These are phyloP conservation scores for Scylla paramamosain DNA, from an alignment of 1,140 invertebrate species.

Conservation along the genomic window DNA sequence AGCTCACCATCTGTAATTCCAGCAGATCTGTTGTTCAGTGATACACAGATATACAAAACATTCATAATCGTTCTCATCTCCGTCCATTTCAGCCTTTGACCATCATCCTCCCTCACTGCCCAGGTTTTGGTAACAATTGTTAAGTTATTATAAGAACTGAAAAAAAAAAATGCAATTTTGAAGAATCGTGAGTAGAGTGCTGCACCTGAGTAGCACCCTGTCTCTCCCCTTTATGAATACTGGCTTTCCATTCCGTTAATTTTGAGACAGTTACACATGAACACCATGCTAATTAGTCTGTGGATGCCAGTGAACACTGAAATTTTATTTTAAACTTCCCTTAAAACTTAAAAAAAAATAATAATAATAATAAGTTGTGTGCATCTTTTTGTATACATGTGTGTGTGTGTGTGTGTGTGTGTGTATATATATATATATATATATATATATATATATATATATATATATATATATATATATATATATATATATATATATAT, in stretches of 20 bases:
- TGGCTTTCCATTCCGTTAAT: neutral
- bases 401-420: conserved; percentile 30
- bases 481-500: conserved; percentile 53
- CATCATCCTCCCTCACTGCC: too few species aligned
- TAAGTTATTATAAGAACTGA: conserved; percentile 24
- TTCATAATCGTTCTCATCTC: too few species aligned
- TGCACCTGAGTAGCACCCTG: conserved; percentile 48
- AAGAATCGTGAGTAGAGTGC: conserved; percentile 51
- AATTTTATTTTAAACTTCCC: neutral
- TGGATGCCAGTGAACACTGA: neutral
- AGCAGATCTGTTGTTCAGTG: too few species aligned
- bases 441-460: conserved; percentile 56
- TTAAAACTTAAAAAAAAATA: neutral
- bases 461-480: conserved; percentile 58
- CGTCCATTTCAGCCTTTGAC: too few species aligned
- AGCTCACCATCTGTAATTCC: too few species aligned
- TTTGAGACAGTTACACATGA: neutral
- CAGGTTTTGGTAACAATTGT: too few species aligned
- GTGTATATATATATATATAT: conserved; percentile 56
- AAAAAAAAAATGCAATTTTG: neutral
- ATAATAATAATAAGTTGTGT: neutral
- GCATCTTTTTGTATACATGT: conserved; percentile 19
- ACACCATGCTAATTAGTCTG: neutral
- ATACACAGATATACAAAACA: too few species aligned
- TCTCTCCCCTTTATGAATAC: neutral